These are phyloP conservation scores for Aspidiotus destructor DNA, from an alignment of 2,888 invertebrate species.

Conservation along the genomic window DNA sequence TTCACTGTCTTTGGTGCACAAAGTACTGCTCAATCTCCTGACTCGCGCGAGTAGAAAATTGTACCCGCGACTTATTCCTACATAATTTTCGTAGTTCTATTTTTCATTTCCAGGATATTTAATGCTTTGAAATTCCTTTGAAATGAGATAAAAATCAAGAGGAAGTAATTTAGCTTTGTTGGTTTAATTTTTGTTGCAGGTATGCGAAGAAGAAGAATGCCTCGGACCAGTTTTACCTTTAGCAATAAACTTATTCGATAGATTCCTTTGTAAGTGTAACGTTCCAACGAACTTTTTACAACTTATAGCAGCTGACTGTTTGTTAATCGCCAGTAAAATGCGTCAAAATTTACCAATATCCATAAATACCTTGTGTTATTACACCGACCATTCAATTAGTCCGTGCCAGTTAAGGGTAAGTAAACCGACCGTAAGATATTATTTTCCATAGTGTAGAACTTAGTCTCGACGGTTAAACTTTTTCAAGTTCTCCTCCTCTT, in stretches of 20 bases:
- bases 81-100: too few relatives aligned
- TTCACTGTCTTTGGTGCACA: too few relatives aligned
- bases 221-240: slow-evolving; percentile 76
- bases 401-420: slow-evolving; percentile 67
- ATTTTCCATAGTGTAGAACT: neutral
- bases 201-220: slow-evolving; percentile 73
- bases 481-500: too few relatives aligned
- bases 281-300: slow-evolving; percentile 68
- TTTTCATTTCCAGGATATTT: too few relatives aligned
- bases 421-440: too few relatives aligned
- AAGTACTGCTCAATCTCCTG: too few relatives aligned
- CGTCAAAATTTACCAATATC: slow-evolving; percentile 65
- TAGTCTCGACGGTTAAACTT: too few relatives aligned
- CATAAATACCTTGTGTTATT: slow-evolving; percentile 65
- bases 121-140: too few relatives aligned
- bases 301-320: slow-evolving; percentile 65
- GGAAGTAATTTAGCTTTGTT: neutral
- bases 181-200: slow-evolving; percentile 47
- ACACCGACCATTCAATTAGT: slow-evolving; percentile 70
- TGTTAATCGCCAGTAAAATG: slow-evolving; percentile 73
- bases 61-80: too few relatives aligned
- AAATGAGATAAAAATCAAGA: neutral
- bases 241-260: slow-evolving; percentile 73
- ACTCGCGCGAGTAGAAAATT: too few relatives aligned
- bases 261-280: slow-evolving; percentile 61